Evolutionary conservation across 2,113 vertebrate genomes (phyloP), one percentile per base, ranked within the genome.

Genomic region (Condylura cristata): DNA sequence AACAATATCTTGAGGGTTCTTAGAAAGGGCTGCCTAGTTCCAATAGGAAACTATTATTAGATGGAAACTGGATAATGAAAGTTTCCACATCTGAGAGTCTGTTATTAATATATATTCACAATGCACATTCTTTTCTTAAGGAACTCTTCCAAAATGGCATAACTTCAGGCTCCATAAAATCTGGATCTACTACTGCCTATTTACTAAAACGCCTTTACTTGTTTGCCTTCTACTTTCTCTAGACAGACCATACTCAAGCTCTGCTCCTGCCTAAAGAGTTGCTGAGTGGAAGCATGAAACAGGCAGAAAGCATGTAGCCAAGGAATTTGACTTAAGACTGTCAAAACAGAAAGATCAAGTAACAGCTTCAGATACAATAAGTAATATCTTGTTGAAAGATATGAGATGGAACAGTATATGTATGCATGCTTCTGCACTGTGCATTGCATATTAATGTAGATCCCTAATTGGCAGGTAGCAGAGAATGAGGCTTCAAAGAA

Each of bases 211-310:
- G 3, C 24, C 30, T 4, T 51, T 48, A 11, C 1, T 74, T 48
- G 60, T 65, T 3, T 58, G 16, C 26, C 37, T 37, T 13, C 0
- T 1, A 7, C 17, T 1, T 1, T 39, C 20, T 51, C 1, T 37
- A 20, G 17, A 32, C 8, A 58, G 34, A 28, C 1, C 34, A 14
- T 56, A 41, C 20, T 48, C 34, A 24, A 24, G 2, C 37, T 86
- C 66, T 82, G 11, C 61, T 61, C 17, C 58, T 51, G 26, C 32
- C 37, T 13, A 37, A 37, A 39, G 22, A n/a, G 34, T 48, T 82
- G 51, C 20, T 51, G 34, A 53, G 61, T 48, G 58, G 34, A 61
- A 32, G 51, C 20, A 17, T 5, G 1, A 9, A n/a, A 30, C 7
- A 85, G n/a, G 39, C 30, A 90, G 44, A 41, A n/a, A n/a, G n/a